Base-by-base conservation (phyloP, 2,888 invertebrate species). In the Podabrus alpinus region DNA sequence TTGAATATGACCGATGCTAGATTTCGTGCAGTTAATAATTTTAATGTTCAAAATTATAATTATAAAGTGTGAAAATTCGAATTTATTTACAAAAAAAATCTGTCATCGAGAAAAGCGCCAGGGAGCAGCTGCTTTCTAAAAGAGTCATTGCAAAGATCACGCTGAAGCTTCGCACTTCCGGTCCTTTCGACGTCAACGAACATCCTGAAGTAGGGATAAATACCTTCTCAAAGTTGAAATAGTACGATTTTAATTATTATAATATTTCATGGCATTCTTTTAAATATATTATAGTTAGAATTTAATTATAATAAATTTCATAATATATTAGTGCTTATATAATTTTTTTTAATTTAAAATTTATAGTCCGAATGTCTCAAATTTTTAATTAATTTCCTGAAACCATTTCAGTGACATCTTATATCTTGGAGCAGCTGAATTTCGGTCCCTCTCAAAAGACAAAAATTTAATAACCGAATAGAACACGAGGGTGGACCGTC, bases 41-140 rank as follows among this genome's bases (percentile, higher is more conserved):
- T 16, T 9, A 69, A 69, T 17, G 15, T 11, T 66, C 19, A 21
- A 66, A 24, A 24, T 21, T 15, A 15, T 59, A 29, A 45, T 25
- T 61, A 17, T 66, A 24, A 71, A 71, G 66, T 68, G n/a, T 21
- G 59, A 68, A 68, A 59, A 71, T 59, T 10, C 15, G 10, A 25
- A 13, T 17, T 16, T 59, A 72, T 62, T 72, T 60, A 69, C 60
- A 72, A 64, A 75, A 75, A n/a, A 60, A 71, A 75, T 75, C 72
- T 75, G 72, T 75, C 75, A 75, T 72, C 72, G 59, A 16, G 59
- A 69, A 72, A 45, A 72, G 75, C 75, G 75, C 75, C 75, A 75
- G 24, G 11, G 59, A 62, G 15, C 75, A 75, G 75, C 75, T 75
- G 75, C 75, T 45, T 69, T 70, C 69, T 72, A 75, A 69, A 61